Percentiles rank a stretch among this genome's conserved stretches.
These are phyloP conservation scores for Porites rus DNA, from an alignment of 92 coral and sea anemone species.

Conservation along the genomic window DNA sequence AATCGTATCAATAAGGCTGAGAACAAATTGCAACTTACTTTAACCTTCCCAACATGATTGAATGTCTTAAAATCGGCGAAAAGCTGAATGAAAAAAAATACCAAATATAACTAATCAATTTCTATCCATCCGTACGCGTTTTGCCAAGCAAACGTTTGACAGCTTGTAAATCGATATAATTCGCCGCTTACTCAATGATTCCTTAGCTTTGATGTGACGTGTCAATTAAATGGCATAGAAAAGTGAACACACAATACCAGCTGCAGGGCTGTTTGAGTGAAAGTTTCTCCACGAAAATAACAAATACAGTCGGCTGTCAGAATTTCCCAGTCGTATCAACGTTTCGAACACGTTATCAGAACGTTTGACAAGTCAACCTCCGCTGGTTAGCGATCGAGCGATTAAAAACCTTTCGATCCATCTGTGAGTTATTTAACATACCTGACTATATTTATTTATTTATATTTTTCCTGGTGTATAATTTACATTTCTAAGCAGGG, in stretches of 20 bases:
- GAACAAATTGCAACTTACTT: constrained; percentile 21
- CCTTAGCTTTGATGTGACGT: constrained; percentile 9
- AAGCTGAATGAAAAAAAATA: background rate
- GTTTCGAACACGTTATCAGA: background rate
- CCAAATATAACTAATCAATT: constrained; percentile 16
- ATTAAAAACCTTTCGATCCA: background rate
- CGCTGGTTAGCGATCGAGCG: background rate
- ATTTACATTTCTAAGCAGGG: constrained; percentile 18
- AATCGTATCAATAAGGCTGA: background rate
- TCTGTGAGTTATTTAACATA: constrained; percentile 18
- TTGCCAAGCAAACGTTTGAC: constrained; percentile 37
- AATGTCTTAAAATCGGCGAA: background rate
- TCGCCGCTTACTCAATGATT: constrained; percentile 40
- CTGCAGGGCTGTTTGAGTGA: background rate
- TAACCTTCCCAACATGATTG: constrained; percentile 46
- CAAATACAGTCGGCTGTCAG: background rate
- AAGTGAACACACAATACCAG: constrained; percentile 26
- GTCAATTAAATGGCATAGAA: constrained; percentile 30
- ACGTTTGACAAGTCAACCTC: background rate
- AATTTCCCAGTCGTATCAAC: background rate
- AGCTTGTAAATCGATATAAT: constrained; percentile 24
- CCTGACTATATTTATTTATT: background rate
- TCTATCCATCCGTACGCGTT: background rate
- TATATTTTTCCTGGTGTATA: background rate
- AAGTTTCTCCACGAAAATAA: constrained; percentile 1